Conservation (phyloP, 1,140 invertebrate species). For the Drosophila murphyi region DNA sequence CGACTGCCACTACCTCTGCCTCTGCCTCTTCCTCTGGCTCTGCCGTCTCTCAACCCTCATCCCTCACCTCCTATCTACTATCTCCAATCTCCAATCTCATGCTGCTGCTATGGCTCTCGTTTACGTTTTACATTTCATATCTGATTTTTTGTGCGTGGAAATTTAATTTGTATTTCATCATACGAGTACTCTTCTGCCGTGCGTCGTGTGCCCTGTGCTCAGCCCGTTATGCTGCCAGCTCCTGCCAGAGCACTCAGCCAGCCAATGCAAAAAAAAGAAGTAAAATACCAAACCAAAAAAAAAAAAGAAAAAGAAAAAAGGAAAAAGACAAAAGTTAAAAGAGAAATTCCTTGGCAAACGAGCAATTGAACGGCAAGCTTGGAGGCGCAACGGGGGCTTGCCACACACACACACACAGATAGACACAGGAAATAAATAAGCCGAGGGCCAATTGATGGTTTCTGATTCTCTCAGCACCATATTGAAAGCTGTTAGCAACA, state of each 20-base stretch:
- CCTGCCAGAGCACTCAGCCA: background rate
- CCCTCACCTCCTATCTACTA: slow-evolving; percentile 2
- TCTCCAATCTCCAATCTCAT: background rate
- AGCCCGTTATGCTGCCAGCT: slow-evolving; percentile 23
- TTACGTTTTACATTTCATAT: slow-evolving; percentile 79
- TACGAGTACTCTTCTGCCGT: slow-evolving; percentile 55
- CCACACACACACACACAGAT: background rate
- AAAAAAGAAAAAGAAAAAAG: slow-evolving; percentile 28
- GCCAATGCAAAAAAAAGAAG: background rate
- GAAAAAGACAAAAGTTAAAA: slow-evolving; percentile 59
- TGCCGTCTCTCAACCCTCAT: background rate
- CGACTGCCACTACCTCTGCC: background rate
- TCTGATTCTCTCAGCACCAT: background rate
- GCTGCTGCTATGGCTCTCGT: slow-evolving; percentile 11
- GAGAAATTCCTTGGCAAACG: slow-evolving; percentile 59
- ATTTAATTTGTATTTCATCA: slow-evolving; percentile 83
- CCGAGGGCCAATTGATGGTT: slow-evolving; percentile 5
- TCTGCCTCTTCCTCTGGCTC: background rate
- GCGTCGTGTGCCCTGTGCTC: slow-evolving; percentile 25
- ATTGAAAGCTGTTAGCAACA: background rate
- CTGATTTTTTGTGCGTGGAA: slow-evolving; percentile 75
- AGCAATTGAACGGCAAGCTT: slow-evolving; percentile 59
- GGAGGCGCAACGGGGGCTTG: slow-evolving; percentile 6
- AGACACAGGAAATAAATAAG: slow-evolving; percentile 4
- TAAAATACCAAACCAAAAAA: slow-evolving; percentile 4